Evolutionary conservation across 2,113 vertebrate species (phyloP), one percentile per base, ranked within the genome.

Genomic region (Mus pahari): DNA sequence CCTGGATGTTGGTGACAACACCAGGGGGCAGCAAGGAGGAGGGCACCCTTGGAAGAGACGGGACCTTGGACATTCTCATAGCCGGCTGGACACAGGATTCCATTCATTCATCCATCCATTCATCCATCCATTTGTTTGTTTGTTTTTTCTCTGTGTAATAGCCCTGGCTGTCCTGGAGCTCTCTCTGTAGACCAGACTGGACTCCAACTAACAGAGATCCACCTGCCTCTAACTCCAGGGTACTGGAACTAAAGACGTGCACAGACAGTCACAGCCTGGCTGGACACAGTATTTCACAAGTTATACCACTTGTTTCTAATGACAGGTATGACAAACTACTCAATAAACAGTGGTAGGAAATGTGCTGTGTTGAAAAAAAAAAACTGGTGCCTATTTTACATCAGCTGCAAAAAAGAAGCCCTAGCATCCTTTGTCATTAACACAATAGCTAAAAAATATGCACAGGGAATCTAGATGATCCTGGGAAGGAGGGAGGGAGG

Each of bases 351-450:
- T 45, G 20, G 90, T 12, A 42, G 31, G 58, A 60, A 92, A 95
- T 50, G 33, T 84, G 28, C 79, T 58, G 28, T 64, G 33, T 9
- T 0, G 42, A 10, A 2, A 45, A 87, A 74, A 17, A 58, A 14
- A 58, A 64, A 60, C 45, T 22, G 7, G n/a, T 55, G n/a, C 28
- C 74, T 71, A 24, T 10, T 28, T 93, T 78, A 86, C 3, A 92
- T 17, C 26, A 81, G 91, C 64, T 24, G 53, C 53, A 26, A 45
- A 92, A 90, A 92, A 78, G 58, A 86, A 95, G 92, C 78, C 60
- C 86, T 73, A 90, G 39, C 60, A 42, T 48, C 10, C 39, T 94
- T 77, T 53, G 42, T 8, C 62, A 7, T 83, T 1, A 39, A 91
- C 42, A 79, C 66, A 31, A 71, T 10, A 48, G 31, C 45, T 84